Base-by-base conservation (phyloP, 2,113 vertebrate species). In the Gobio gobio region DNA sequence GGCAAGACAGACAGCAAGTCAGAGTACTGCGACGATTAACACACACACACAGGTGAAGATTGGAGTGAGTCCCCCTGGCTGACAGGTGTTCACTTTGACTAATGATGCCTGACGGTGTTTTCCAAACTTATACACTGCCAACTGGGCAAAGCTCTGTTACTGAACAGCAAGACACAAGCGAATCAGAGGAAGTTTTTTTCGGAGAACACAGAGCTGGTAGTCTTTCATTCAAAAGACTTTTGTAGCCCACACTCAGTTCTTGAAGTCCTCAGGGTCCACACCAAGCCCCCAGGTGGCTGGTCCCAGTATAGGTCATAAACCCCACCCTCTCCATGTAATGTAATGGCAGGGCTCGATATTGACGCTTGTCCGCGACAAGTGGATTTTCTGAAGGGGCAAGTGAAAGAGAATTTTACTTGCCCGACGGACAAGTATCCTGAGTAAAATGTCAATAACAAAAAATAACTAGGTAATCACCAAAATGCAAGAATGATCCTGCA, bases 11-110 rank as follows among this genome's bases (percentile, higher is more conserved):
- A 61, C 9, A 61, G 47, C 61, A 40, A 43, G 5, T 4, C 20
- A 36, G 36, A 68, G 29, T 29, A 29, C 10, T n/a, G n/a, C 47
- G 40, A 43, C 59, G 13, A 45, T 73, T 70, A 43, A 79, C 61
- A 83, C 20, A 40, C 1, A 83, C n/a, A 59, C 40, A 43, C 9
- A 29, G 16, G 6, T 70, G 9, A 73, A 78, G 29, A 78, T 54
- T 45, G 72, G 18, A 56, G 0, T 6, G 29, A 61, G 22, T 54
- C 10, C 54, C 51, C 26, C 74, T 43, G 43, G 29, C 54, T 83
- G 73, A 72, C 70, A 70, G 49, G 77, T 54, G 33, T 73, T 43
- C 68, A 54, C 56, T 58, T 45, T 51, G 79, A 75, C 54, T 83
- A 85, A 85, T 82, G 40, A 70, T 40, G 56, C 10, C 14, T 51